Evolutionary conservation across 2,888 invertebrate species (phyloP).

Genomic region (Chymomyza caudatula): DNA sequence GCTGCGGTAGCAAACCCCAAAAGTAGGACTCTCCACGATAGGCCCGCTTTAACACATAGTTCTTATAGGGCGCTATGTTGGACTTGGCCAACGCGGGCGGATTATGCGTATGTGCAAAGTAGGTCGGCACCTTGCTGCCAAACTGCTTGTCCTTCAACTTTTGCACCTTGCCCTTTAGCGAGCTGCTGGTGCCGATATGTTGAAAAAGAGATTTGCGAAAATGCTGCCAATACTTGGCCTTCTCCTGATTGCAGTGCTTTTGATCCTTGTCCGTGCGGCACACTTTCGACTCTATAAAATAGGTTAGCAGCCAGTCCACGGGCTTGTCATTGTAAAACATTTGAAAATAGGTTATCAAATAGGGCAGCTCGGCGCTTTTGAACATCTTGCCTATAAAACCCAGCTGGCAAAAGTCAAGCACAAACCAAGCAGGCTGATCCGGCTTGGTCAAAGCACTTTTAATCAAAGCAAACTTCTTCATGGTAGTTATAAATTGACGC

Average conservation of each 20-base stretch:
- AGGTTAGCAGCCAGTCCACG: constrained; percentile 96
- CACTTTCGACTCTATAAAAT: constrained; percentile 92
- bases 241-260: constrained; percentile 90
- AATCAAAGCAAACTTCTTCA: constrained; percentile 89
- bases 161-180: constrained; percentile 96
- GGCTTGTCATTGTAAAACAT: constrained; percentile 98
- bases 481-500: constrained; percentile 88
- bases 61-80: constrained; percentile 88
- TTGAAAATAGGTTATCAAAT: constrained; percentile 93
- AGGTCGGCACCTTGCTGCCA: constrained; percentile 86
- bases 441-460: constrained; percentile 81
- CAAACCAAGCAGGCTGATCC: constrained; percentile 87
- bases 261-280: constrained; percentile 90
- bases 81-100: constrained; percentile 85
- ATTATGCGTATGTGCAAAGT: constrained; percentile 86
- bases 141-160: constrained; percentile 96
- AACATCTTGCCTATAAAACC: constrained; percentile 97
- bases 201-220: constrained; percentile 95
- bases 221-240: constrained; percentile 88
- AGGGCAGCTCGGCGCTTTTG: constrained; percentile 90
- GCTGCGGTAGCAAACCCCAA: constrained; percentile 92
- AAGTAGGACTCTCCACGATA: constrained; percentile 93
- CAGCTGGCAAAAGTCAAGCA: constrained; percentile 94
- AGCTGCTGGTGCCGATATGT: constrained; percentile 96
- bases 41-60: constrained; percentile 87